Conservation (phyloP, 2,797 vertebrate genomes). For the Heliangelus exortis region DNA sequence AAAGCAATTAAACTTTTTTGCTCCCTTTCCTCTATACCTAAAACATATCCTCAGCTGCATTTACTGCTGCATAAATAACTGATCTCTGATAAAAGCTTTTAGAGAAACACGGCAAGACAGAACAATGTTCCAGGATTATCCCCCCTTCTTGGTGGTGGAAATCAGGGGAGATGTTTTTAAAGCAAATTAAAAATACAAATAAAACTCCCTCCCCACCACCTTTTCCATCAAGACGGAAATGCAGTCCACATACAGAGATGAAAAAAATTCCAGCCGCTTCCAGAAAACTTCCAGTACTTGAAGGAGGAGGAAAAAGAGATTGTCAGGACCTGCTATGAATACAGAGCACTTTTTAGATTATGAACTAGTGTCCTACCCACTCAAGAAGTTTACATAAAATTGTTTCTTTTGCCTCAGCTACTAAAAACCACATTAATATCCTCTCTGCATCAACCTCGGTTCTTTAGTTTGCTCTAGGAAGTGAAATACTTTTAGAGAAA, state of each 20-base stretch:
- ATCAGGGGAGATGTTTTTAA: background rate
- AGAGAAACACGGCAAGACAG: background rate
- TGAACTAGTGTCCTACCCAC: background rate
- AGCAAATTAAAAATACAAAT: background rate
- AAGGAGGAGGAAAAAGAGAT: background rate
- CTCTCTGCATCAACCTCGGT: background rate
- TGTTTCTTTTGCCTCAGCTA: background rate
- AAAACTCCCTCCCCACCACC: background rate
- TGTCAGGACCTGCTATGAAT: background rate
- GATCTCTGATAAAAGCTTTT: background rate
- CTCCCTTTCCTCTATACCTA: background rate
- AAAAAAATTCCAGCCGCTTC: background rate
- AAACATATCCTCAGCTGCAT: background rate
- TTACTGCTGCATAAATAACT: background rate
- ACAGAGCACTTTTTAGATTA: background rate
- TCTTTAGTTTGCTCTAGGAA: background rate
- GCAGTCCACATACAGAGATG: fast-evolving
- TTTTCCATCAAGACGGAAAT: background rate
- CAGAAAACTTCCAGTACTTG: background rate
- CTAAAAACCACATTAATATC: background rate
- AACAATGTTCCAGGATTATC: fast-evolving
- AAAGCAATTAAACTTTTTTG: background rate
- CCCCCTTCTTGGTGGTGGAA: background rate
- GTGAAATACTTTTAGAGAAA: background rate
- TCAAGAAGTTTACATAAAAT: background rate